Percentiles rank a stretch among this genome's conserved stretches.
phyloP scores from a whole-genome alignment of 2,113 vertebrate species.

The Tinamus guttatus region DNA sequence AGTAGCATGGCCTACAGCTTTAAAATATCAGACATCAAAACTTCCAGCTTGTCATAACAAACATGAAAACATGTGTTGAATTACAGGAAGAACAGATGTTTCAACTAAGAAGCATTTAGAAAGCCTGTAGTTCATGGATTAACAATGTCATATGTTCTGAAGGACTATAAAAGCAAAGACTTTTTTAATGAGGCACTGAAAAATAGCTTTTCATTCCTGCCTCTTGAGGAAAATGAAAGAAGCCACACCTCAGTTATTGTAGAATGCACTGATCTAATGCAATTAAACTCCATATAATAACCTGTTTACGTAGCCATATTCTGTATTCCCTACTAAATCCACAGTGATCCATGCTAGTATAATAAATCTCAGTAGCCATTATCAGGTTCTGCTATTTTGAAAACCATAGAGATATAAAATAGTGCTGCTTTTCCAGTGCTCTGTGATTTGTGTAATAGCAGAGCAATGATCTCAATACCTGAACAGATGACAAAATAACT shows the following conservation, averaged over 20 bases:
- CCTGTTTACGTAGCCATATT: background rate
- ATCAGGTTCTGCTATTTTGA: background rate
- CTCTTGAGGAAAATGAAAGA: background rate
- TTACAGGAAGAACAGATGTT: background rate
- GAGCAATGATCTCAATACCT: background rate
- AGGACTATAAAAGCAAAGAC: background rate
- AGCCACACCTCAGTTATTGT: background rate
- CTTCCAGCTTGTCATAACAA: background rate
- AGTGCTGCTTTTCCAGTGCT: background rate
- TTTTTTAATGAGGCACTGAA: background rate
- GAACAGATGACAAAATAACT: background rate
- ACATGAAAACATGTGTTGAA: background rate
- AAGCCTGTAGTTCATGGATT: background rate
- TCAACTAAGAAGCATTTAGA: background rate
- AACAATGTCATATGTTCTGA: background rate
- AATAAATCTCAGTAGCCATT: background rate
- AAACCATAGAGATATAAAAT: background rate
- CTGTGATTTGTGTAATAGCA: background rate
- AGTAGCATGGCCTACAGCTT: background rate
- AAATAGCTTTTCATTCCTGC: background rate
- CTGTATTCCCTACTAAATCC: background rate
- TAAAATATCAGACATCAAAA: background rate
- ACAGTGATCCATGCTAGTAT: background rate
- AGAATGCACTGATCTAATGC: background rate
- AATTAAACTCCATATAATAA: background rate